Percentiles rank a stretch among this genome's conserved stretches.
Evolutionary conservation across 2,797 vertebrate genomes (phyloP).

Genomic region (Semaprochilodus insignis): DNA sequence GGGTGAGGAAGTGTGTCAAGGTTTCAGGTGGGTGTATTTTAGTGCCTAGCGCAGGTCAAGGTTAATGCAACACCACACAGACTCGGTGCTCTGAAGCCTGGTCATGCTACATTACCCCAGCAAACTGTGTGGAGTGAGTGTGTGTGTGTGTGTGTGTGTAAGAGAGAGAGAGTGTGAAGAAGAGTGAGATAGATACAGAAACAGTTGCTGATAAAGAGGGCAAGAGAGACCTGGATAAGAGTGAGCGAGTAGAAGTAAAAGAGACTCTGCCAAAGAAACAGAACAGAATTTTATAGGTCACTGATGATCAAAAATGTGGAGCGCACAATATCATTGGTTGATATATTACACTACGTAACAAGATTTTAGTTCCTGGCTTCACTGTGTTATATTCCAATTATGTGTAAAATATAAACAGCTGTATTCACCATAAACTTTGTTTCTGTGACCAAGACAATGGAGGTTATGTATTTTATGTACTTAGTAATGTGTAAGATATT

Average conservation of each 20-base stretch:
- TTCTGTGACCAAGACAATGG: too few species aligned
- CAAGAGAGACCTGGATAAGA: neutral
- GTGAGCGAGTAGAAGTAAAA: neutral
- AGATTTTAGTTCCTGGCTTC: too few species aligned
- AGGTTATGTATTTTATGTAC: too few species aligned
- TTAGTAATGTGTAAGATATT: too few species aligned
- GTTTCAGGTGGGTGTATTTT: constrained; percentile 77
- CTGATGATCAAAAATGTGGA: neutral
- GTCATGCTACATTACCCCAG: constrained; percentile 62
- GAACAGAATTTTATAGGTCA: neutral
- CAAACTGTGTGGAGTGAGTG: constrained; percentile 41
- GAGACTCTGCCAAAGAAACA: constrained; percentile 10
- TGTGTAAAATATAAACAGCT: too few species aligned
- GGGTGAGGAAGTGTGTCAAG: constrained; percentile 70
- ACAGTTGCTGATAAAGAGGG: neutral
- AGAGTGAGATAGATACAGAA: constrained; percentile 17
- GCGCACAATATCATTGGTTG: neutral
- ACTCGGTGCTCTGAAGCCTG: constrained; percentile 72
- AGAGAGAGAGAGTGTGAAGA: constrained; percentile 3
- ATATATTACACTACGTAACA: neutral
- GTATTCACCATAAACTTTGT: too few species aligned
- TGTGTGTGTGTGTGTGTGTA: constrained; percentile 24
- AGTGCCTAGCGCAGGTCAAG: constrained; percentile 81
- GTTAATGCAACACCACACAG: constrained; percentile 87
- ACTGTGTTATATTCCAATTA: too few species aligned